These are phyloP conservation scores for Danio albolineatus DNA, from an alignment of 2,797 vertebrate genomes.

Conservation along the genomic window DNA sequence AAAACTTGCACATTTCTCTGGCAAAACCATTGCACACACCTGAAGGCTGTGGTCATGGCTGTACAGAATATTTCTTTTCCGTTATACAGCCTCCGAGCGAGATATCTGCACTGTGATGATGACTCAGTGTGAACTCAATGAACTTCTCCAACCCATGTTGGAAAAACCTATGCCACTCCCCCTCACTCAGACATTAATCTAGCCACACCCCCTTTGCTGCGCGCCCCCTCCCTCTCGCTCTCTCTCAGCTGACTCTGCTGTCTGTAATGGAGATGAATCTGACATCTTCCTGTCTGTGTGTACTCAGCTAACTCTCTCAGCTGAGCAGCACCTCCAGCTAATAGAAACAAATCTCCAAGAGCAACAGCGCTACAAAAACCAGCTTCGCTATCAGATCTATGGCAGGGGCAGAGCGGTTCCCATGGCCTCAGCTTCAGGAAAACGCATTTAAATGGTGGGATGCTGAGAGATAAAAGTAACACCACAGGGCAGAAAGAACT, in stretches of 20 bases:
- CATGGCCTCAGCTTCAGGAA: slow-evolving; percentile 29
- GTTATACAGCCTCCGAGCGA: slow-evolving; percentile 16
- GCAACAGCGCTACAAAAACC: slow-evolving; percentile 37
- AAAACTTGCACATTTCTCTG: slow-evolving; percentile 26
- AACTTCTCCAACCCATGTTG: slow-evolving; percentile 19
- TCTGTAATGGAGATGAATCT: slow-evolving; percentile 55
- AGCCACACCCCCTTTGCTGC: not conserved
- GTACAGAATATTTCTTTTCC: slow-evolving; percentile 38
- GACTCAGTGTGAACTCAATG: slow-evolving; percentile 50
- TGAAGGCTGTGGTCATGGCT: slow-evolving; percentile 19
- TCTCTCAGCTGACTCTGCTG: slow-evolving; percentile 60
- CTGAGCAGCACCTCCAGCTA: slow-evolving; percentile 42
- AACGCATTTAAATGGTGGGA: slow-evolving; percentile 18
- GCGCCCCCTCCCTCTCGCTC: slow-evolving; percentile 11
- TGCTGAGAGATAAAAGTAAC: not conserved
- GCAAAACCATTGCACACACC: not conserved
- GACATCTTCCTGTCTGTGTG: slow-evolving; percentile 63
- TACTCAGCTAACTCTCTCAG: slow-evolving; percentile 55
- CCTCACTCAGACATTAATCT: not conserved
- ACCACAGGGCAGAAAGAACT: not conserved
- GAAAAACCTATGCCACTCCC: not conserved
- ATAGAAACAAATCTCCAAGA: slow-evolving; percentile 38
- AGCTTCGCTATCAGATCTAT: slow-evolving; percentile 43
- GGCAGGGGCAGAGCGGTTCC: slow-evolving; percentile 1
- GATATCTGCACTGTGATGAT: slow-evolving; percentile 45